Evolutionary conservation across 1,140 invertebrate genomes (phyloP).

Genomic region (Drosophila pruinosa): DNA sequence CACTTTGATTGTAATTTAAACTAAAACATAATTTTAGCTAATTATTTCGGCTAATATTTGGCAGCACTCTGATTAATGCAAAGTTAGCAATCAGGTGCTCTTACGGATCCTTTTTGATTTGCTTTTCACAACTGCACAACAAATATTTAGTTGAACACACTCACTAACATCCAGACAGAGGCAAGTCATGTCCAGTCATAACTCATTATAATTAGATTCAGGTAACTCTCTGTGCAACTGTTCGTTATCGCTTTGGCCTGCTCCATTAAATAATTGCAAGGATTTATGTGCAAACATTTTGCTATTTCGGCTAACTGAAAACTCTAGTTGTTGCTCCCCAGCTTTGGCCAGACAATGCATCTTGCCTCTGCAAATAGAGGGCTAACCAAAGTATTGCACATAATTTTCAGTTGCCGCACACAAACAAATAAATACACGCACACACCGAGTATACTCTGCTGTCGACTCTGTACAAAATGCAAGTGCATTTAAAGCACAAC

Average conservation of each 20-base stretch:
- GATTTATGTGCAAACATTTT: constrained; percentile 76
- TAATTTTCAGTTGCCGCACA: constrained; percentile 68
- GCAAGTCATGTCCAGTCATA: constrained; percentile 59
- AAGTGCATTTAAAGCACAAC: constrained; percentile 69
- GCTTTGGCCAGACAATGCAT: constrained; percentile 50
- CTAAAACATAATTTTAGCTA: not conserved
- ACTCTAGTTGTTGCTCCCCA: constrained; percentile 35
- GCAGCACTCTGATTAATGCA: constrained; percentile 30
- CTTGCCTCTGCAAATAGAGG: constrained; percentile 62
- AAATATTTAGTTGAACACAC: constrained; percentile 44
- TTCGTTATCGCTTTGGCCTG: constrained; percentile 58
- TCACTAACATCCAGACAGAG: not conserved
- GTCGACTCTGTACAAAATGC: constrained; percentile 28
- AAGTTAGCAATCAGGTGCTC: not conserved
- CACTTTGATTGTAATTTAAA: not conserved
- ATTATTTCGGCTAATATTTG: constrained; percentile 49
- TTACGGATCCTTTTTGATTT: not conserved
- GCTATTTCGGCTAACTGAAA: constrained; percentile 43
- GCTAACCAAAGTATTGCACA: constrained; percentile 69
- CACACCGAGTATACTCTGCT: too few relatives aligned
- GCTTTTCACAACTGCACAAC: not conserved
- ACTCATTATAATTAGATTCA: constrained; percentile 78
- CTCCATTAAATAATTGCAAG: constrained; percentile 75
- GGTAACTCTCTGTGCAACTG: constrained; percentile 28
- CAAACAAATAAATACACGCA: constrained; percentile 14